A percentile compares a stretch with the other conserved stretches of the same genome.
Conservation (phyloP, 2,888 invertebrate genomes). For the Sphaerophoria taeniata region DNA sequence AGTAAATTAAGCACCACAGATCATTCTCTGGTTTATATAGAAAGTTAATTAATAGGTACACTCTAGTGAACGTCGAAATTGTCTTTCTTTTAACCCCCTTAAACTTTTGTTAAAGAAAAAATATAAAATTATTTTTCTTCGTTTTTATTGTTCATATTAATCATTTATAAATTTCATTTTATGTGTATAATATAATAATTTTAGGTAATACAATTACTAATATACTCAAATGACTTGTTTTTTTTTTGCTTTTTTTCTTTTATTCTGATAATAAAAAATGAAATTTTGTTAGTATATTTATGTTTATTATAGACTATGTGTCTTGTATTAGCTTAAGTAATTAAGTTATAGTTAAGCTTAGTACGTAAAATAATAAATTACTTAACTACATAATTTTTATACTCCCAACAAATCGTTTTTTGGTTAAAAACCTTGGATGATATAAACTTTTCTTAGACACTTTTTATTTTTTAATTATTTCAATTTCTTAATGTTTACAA, state of each 20-base stretch:
- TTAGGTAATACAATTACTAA: conserved; percentile 73
- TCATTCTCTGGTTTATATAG: too few species aligned
- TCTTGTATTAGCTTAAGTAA: conserved; percentile 65
- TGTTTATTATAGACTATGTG: conserved; percentile 68
- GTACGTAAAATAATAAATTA: conserved; percentile 61
- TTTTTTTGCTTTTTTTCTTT: conserved; percentile 23
- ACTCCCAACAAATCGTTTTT: conserved; percentile 37
- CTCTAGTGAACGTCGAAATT: too few species aligned
- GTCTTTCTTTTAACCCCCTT: too few species aligned
- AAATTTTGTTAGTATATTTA: conserved; percentile 69
- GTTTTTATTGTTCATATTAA: conserved; percentile 73
- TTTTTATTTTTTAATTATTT: too few species aligned
- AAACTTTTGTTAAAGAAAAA: background rate
- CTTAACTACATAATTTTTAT: conserved; percentile 30
- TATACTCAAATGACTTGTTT: conserved; percentile 59
- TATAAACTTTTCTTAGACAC: conserved; percentile 30
- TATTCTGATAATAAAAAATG: conserved; percentile 72
- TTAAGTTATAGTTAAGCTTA: conserved; percentile 63
- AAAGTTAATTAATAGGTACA: too few species aligned
- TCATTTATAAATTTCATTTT: conserved; percentile 74
- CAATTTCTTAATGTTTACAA: background rate
- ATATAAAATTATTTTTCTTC: conserved; percentile 45
- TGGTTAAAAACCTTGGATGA: conserved; percentile 24
- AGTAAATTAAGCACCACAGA: too few species aligned
- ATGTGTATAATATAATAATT: conserved; percentile 73